Conservation (phyloP, 2,797 vertebrate species). For the Halcyon badia region DNA sequence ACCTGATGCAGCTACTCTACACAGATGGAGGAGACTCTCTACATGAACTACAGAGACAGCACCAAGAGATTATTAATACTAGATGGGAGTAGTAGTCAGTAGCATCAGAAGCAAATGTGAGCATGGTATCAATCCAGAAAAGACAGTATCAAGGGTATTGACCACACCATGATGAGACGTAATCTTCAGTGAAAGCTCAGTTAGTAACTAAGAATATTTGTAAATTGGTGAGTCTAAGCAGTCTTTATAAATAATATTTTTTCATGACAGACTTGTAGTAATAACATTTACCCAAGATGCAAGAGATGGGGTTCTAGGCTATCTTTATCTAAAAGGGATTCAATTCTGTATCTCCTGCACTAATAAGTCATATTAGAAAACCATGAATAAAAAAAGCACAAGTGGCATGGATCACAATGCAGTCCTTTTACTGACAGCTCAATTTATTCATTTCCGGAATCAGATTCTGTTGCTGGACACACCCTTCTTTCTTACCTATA, state of each 20-base stretch:
- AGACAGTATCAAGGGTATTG: neutral
- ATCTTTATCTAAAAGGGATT: neutral
- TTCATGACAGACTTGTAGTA: neutral
- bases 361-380: neutral
- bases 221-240: accelerated
- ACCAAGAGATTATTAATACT: neutral
- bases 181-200: neutral
- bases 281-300: neutral
- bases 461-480: neutral
- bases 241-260: neutral
- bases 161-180: accelerated
- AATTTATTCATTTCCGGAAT: neutral
- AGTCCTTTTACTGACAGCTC: neutral
- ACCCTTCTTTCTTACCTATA: neutral
- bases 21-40: neutral
- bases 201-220: neutral
- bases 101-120: neutral
- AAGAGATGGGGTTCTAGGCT: neutral
- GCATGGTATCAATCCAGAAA: neutral
- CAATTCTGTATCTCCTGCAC: neutral
- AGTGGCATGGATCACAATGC: neutral
- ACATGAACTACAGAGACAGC: neutral
- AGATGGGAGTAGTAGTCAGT: neutral
- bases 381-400: neutral
- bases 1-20: neutral